Conservation (phyloP, 2,888 invertebrate genomes). For the Tromatobia lineatoria region DNA sequence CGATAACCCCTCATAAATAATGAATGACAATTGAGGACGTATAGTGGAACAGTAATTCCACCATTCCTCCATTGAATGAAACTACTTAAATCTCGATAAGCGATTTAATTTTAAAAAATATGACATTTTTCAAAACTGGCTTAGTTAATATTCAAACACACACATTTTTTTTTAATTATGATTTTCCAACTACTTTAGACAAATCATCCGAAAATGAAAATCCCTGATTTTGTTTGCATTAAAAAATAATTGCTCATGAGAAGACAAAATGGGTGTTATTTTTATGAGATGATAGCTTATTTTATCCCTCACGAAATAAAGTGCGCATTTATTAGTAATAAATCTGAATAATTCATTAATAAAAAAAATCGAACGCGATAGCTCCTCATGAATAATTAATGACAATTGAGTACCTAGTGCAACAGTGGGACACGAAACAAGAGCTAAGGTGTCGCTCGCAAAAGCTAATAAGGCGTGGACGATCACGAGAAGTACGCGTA, state of each 20-base stretch:
- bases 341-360: not conserved
- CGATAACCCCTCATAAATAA: not conserved
- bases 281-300: not conserved
- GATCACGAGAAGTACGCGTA: constrained; percentile 31
- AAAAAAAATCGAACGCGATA: constrained; percentile 4
- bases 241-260: no score
- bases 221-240: no score
- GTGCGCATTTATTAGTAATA: not conserved
- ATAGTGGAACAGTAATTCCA: no score
- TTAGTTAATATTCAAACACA: no score
- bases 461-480: constrained; percentile 53
- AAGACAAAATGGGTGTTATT: no score
- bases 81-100: no score
- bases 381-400: constrained; percentile 9
- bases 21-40: not conserved
- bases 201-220: no score
- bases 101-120: no score
- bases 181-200: no score
- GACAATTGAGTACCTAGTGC: not conserved
- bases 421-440: not conserved
- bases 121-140: no score
- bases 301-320: not conserved
- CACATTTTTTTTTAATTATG: no score
- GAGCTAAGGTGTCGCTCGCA: not conserved
- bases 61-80: no score